Evolutionary conservation across 2,888 invertebrate genomes (phyloP), one percentile per base, ranked within the genome.

Genomic region (Hedya salicella): DNA sequence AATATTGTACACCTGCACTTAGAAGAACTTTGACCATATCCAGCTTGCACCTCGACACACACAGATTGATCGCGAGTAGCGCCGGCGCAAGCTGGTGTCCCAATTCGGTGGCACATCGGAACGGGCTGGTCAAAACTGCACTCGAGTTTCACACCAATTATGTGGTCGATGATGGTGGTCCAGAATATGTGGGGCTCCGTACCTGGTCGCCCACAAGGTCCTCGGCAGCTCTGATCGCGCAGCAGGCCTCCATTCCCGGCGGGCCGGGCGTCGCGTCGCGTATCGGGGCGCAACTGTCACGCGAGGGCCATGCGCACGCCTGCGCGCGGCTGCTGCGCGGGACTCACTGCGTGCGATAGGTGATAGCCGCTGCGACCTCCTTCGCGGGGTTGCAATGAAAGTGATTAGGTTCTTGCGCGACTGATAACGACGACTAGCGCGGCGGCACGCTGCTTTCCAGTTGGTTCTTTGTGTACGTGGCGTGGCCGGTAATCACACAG

Each of bases 121-220:
- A 52, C 42, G 39, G 21, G 53, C 44, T n/a, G 25, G 39, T 40
- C 54, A 25, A 42, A 49, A 52, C 39, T 53, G 60, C 65, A 65
- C 65, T 59, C 14, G 52, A 53, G 19, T 53, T 44, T 25, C 8
- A 44, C 46, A 60, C 62, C 40, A 39, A 54, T 9, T 61, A 30
- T 36, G 17, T 25, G 21, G 11, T 13, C 19, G 32, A 39, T n/a
- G 36, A 13, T 36, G 19, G 9, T 14, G 54, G 8, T 54, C 40
- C 54, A 30, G 56, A 56, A 30, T 56, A 16, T 42, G 54, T 5
- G 42, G 16, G 70, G 54, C 70, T 69, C n/a, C 74, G 84, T 89
- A 91, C 91, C 91, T 91, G 91, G 89, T 91, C 91, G 83, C 91
- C 91, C 88, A 82, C 85, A 75, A 88, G 86, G 86, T 91, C 89